Base-by-base conservation (phyloP, 2,888 invertebrate species). In the Lithosia quadra region DNA sequence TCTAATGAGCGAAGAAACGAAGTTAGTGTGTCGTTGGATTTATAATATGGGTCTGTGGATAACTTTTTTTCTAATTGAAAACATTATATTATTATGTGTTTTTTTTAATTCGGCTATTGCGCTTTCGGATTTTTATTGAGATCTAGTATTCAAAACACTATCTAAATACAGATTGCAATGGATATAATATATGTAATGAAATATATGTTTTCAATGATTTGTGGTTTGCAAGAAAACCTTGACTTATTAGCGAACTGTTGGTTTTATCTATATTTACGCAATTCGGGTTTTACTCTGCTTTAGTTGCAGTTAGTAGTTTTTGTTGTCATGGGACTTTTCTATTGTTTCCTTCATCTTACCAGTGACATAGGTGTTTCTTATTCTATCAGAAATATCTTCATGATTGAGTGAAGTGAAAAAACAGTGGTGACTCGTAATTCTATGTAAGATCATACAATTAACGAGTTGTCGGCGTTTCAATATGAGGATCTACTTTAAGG, bases 401-500 rank as follows among this genome's bases (percentile, higher is more conserved):
- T 49, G 18, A 72, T 63, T 63, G 58, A 70, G 75, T 80, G 73
- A 72, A 71, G 63, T 72, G 68, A 69, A 57, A 62, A n/a, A 71
- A 68, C 65, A 69, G 73, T 79, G 72, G 65, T 62, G 68, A 82
- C 88, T 93, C 94, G 85, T 88, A 86, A 81, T 87, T 88, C 90
- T 95, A 95, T 94, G 94, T 87, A 78, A 83, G 69, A 74, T 81
- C 93, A 93, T 94, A 94, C 86, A 90, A 82, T 88, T 89, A 86
- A 88, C 86, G 94, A 94, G 91, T 84, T 75, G 63, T 80, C 72
- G 67, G 73, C 72, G 18, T 67, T 67, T 65, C 85, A 92, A 85
- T 66, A 94, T 95, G 94, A 88, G 93, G 84, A 90, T 95, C 75
- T 94, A 95, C 84, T 94, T 94, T 86, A 94, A 93, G 87, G 94